Evolutionary conservation across 2,888 invertebrate genomes (phyloP), one percentile per base, ranked within the genome.

Genomic region (Habroteleia sp.): DNA sequence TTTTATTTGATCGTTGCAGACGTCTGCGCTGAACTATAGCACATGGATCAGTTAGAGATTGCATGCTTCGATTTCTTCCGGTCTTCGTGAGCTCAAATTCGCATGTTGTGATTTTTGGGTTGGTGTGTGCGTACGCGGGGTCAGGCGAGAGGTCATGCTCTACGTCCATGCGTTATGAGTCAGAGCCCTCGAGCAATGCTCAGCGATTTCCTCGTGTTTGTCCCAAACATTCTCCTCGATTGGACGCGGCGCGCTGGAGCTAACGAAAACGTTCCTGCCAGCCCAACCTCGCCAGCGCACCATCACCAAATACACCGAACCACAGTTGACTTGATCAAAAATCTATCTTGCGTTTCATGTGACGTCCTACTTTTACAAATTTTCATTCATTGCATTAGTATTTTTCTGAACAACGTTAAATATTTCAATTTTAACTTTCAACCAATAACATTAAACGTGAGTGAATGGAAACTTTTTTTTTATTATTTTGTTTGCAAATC

Each of bases 21-120:
- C 85, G 86, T 85, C 85, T 85, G 87, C 86, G 85, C 87, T 87
- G 87, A 88, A 87, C 86, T 87, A 84, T 87, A 88, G 88, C 88
- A 88, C 87, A 87, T 88, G 88, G 88, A 88, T 87, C 85, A 85
- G 84, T 84, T 31, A 1, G 27, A 16, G 25, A 25, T 25, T 39
- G n/a, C 41, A 41, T 39, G 6, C 10, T 17, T 11, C 5, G 11
- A 33, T 8, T 33, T 33, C 1, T 33, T 11, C 1, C 4, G 11
- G 2, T 3, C 13, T 16, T 8, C 17, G n/a, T 5, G 0, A 20
- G 7, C n/a, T 5, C 1, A 27, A 27, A 7, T 1, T 27, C n/a
- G 27, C n/a, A n/a, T n/a, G n/a, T n/a, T 27, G 1, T 27, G 2
- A 16, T 1, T 23, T 33, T 58, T 27, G 10, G 23, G 73, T 78